Percentiles rank a stretch among this genome's conserved stretches.
Evolutionary conservation across 1,140 invertebrate genomes (phyloP).

Genomic region (Liolophura sinensis): DNA sequence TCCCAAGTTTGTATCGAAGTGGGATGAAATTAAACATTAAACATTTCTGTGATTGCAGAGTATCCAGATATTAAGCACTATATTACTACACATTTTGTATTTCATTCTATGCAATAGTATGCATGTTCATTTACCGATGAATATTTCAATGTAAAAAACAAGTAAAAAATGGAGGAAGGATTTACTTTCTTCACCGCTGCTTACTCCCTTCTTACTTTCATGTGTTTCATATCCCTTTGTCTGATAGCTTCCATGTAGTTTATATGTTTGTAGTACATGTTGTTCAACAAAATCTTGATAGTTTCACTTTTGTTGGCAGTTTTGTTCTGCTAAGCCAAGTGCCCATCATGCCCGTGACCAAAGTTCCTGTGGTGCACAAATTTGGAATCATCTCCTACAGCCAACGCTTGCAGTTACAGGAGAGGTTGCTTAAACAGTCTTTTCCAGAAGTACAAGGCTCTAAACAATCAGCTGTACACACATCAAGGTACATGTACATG

Average conservation of each 20-base stretch:
- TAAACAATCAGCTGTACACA: too few species aligned
- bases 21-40: too few species aligned
- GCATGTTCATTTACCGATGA: not conserved
- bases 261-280: not conserved
- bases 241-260: not conserved
- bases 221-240: not conserved
- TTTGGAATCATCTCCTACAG: conserved; percentile 60
- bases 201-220: not conserved
- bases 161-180: too few species aligned
- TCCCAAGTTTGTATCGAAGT: too few species aligned
- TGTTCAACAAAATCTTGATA: not conserved
- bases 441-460: conserved; percentile 18
- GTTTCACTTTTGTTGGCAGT: not conserved
- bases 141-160: not conserved
- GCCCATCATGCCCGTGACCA: conserved; percentile 53
- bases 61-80: too few species aligned
- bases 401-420: conserved; percentile 54
- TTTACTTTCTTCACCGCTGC: too few species aligned
- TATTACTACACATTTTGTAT: too few species aligned
- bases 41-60: too few species aligned
- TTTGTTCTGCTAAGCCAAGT: not conserved
- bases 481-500: too few species aligned
- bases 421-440: conserved; percentile 52
- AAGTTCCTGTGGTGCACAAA: conserved; percentile 56
- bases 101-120: too few species aligned